Evolutionary conservation across 1,140 invertebrate species (phyloP).

Genomic region (Brachionus calyciflorus): DNA sequence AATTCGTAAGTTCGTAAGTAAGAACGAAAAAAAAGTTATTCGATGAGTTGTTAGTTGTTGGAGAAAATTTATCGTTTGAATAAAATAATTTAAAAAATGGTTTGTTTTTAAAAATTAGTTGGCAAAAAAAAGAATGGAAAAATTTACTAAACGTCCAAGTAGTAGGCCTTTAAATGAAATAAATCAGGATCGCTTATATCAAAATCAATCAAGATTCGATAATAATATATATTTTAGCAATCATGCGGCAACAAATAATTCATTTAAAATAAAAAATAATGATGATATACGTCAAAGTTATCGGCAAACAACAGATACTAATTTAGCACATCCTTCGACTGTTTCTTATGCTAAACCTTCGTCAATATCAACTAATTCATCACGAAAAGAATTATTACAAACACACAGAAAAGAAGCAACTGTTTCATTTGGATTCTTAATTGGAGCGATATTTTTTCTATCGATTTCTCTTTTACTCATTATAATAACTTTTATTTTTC

Average conservation of each 20-base stretch:
- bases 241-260: no score
- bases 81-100: no score
- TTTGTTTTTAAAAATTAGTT: no score
- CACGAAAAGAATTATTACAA: background rate
- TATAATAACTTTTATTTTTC: slow-evolving; percentile 31
- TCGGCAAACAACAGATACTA: background rate
- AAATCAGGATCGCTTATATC: background rate
- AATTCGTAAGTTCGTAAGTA: no score
- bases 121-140: slow-evolving; percentile 24
- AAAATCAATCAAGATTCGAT: slow-evolving; percentile 16
- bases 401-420: slow-evolving; percentile 15
- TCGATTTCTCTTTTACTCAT: slow-evolving; percentile 18
- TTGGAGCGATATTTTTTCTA: slow-evolving; percentile 8
- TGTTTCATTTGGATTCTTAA: slow-evolving; percentile 9
- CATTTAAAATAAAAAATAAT: no score
- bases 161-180: no score
- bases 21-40: no score
- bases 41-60: no score
- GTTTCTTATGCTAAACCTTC: background rate
- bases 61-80: no score
- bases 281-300: no score
- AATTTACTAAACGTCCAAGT: slow-evolving; percentile 19
- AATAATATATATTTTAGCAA: slow-evolving; percentile 34
- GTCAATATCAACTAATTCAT: background rate
- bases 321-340: background rate